Evolutionary conservation across 1,140 invertebrate species (phyloP), one percentile per base, ranked within the genome.

Genomic region (Nephotettix cincticeps): DNA sequence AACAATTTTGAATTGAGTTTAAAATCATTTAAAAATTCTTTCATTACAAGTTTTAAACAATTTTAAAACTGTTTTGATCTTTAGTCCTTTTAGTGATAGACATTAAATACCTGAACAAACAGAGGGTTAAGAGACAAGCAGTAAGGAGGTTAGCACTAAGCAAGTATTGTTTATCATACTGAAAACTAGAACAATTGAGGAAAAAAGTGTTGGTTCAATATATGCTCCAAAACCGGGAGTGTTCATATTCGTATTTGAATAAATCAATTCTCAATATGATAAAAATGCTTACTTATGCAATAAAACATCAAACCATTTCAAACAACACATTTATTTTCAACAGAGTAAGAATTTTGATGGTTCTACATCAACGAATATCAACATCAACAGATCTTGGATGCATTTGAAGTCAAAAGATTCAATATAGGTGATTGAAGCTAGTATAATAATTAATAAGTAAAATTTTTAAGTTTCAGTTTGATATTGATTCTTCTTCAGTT

Each of bases 141-240:
- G n/a, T n/a, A 6, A 36, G 14, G 25, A 30, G 36, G 21, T 36
- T 36, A 45, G 21, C 1, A 45, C n/a, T 25, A 67, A 69, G 67
- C 67, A 72, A 69, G 68, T 68, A 69, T 72, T 72, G 36, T 72
- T 72, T 72, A 72, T 72, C 71, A 72, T 72, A 72, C 71, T 69
- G 67, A 72, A 69, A 47, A 30, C 17, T 27, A 61, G 25, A 23
- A 61, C 11, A n/a, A 1, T 63, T 4, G 14, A 63, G 40, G 36
- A 70, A 43, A 65, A 71, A 25, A 27, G 17, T 45, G 21, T 23
- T 29, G 30, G 30, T 32, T 30, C 30, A 28, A 54, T 45, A 65
- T 43, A 65, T 65, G 69, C 58, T 72, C 71, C 71, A 72, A 72
- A 72, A 69, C 68, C 71, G 54, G 67, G 68, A 69, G 56, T 70